Percentiles rank a stretch among this genome's conserved stretches.
phyloP scores from a whole-genome alignment of 37 sponge, comb jelly and placozoan species.

The Ephydatia muelleri region DNA sequence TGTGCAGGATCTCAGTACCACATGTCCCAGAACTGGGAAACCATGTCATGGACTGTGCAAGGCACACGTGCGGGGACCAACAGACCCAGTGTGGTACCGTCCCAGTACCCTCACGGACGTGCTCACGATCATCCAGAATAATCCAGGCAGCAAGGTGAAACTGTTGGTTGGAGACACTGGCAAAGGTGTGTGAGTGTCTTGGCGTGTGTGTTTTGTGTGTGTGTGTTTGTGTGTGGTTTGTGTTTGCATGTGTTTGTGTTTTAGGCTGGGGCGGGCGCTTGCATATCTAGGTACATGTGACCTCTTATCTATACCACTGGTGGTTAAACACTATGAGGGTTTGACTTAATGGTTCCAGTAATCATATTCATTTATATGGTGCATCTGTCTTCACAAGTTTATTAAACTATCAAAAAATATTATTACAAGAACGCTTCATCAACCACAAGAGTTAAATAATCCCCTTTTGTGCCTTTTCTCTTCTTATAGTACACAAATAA shows the following conservation, averaged over 20 bases:
- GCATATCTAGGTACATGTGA: slow-evolving; percentile 1
- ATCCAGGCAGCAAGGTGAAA: slow-evolving; percentile 23
- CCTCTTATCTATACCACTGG: too few relatives aligned
- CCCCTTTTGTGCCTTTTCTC: too few relatives aligned
- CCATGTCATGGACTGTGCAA: slow-evolving; percentile 25
- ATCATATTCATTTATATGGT: too few relatives aligned
- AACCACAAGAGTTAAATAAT: too few relatives aligned
- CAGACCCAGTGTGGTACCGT: slow-evolving; percentile 58
- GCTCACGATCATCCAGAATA: slow-evolving; percentile 17
- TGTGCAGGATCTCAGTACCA: slow-evolving; percentile 14
- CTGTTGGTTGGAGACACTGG: slow-evolving; percentile 80
- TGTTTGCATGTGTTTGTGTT: not conserved
- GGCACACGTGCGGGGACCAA: not conserved
- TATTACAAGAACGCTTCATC: too few relatives aligned
- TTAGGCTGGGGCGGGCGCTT: not conserved
- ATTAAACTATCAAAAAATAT: too few relatives aligned
- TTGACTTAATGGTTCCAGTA: too few relatives aligned
- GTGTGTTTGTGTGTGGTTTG: not conserved
- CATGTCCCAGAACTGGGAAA: slow-evolving; percentile 21
- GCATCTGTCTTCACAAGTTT: too few relatives aligned
- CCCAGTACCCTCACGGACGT: slow-evolving; percentile 53
- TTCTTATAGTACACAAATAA: too few relatives aligned
- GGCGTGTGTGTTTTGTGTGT: slow-evolving; percentile 18
- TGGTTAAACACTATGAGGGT: too few relatives aligned
- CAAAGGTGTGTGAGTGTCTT: slow-evolving; percentile 47